Base-by-base conservation (phyloP, 2,888 invertebrate species). In the Eupithecia inturbata region DNA sequence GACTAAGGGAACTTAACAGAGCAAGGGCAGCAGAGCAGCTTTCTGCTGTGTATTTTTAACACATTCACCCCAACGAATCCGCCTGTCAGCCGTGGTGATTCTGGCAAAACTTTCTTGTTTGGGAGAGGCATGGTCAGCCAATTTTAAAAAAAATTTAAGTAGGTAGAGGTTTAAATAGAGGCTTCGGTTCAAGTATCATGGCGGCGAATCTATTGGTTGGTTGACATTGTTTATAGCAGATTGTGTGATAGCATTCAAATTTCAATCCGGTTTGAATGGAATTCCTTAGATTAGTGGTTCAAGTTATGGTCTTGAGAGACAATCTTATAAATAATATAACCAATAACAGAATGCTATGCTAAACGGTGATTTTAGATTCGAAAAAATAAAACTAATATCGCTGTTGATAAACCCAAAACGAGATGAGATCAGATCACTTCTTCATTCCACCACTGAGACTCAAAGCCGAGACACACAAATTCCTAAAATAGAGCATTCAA, bases 181-280 rank as follows among this genome's bases (percentile, higher is more conserved):
- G n/a, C 66, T n/a, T 68, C 9, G 26, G 9, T 60, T 31, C 26
- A 22, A 10, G 7, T 78, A 80, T 79, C 81, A 79, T 76, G 72
- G 70, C 66, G 68, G 83, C 83, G 81, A 83, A 85, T 81, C 83
- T 78, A 80, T 78, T 77, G 63, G 57, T 57, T 14, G 57, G 57
- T 26, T 57, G 57, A 76, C 78, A 83, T 85, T 85, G 85, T 87
- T 86, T 85, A 84, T 84, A 72, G 77, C 81, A 77, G 83, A 87
- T 87, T 82, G 70, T 69, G 68, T 67, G 87, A 87, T 86, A 83
- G 81, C 83, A 83, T 83, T 81, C 77, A 83, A 85, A 84, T 87
- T 84, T 81, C 77, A 81, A 82, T 80, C 79, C 67, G 79, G 83
- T 66, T 70, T 71, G 39, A 49, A 68, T 71, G 67, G 69, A 57